Evolutionary conservation across 2,888 invertebrate species (phyloP).

Genomic region (Acanthosepion lycidas): DNA sequence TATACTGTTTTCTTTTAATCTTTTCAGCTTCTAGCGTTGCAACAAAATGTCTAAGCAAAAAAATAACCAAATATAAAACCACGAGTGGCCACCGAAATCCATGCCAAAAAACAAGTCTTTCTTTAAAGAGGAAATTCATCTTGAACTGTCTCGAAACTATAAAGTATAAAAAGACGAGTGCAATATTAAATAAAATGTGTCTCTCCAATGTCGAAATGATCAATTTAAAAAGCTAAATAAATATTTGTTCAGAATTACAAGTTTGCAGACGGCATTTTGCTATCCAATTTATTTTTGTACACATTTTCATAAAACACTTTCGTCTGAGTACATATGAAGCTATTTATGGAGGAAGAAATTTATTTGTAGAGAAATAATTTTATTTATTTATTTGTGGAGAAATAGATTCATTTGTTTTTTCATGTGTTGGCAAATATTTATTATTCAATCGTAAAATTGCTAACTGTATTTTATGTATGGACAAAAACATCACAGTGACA

Average conservation of each 20-base stretch:
- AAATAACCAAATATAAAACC: no score
- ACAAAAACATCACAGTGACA: background rate
- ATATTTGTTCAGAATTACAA: background rate
- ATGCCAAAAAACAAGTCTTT: no score
- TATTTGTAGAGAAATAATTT: background rate
- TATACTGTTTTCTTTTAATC: no score
- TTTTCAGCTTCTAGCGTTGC: no score
- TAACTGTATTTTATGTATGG: background rate
- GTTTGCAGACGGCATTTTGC: background rate
- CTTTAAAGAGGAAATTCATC: no score
- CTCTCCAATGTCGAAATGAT: background rate
- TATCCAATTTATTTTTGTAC: background rate
- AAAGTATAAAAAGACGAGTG: background rate
- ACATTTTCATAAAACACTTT: background rate
- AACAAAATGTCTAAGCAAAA: no score
- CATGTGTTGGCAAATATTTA: background rate
- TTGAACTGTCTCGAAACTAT: no score
- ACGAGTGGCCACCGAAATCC: no score
- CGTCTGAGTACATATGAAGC: background rate
- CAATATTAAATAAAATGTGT: background rate
- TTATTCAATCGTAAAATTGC: background rate
- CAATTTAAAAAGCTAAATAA: slow-evolving; percentile 16
- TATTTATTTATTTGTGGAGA: background rate
- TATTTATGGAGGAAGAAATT: background rate
- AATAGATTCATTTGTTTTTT: background rate